Evolutionary conservation across 2,797 vertebrate species (phyloP).

Genomic region (Peromyscus attwateri): DNA sequence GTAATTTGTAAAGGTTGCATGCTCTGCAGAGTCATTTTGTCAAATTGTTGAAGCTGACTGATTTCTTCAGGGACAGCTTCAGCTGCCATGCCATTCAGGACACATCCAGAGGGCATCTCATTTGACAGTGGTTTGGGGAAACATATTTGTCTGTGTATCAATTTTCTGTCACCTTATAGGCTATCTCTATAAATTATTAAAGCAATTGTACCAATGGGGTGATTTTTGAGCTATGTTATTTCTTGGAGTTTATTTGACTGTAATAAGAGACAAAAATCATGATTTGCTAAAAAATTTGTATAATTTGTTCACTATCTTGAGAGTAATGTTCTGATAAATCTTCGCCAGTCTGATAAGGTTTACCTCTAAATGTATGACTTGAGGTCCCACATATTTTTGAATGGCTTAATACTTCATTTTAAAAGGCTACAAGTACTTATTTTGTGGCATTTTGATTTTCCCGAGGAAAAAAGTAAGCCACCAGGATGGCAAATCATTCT

Average conservation of each 20-base stretch:
- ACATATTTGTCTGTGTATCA: slow-evolving; percentile 82
- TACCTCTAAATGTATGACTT: neutral
- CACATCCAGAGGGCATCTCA: slow-evolving; percentile 75
- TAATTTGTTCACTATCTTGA: neutral
- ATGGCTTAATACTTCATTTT: neutral
- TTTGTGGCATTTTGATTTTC: slow-evolving; percentile 42
- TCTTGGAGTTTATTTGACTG: slow-evolving; percentile 75
- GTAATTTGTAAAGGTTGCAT: slow-evolving; percentile 76
- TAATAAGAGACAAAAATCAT: slow-evolving; percentile 68
- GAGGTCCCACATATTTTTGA: neutral
- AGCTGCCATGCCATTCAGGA: slow-evolving; percentile 70
- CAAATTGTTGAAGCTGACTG: slow-evolving; percentile 79
- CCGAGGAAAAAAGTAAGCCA: neutral
- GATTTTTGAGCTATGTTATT: slow-evolving; percentile 78
- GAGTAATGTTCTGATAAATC: slow-evolving; percentile 36
- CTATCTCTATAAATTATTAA: slow-evolving; percentile 83
- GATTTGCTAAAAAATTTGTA: slow-evolving; percentile 57
- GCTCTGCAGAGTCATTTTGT: slow-evolving; percentile 78
- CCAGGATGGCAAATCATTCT: neutral
- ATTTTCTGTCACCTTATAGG: slow-evolving; percentile 82
- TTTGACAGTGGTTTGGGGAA: slow-evolving; percentile 79
- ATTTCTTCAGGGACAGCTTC: slow-evolving; percentile 81
- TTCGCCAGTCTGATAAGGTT: neutral
- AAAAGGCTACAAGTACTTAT: neutral
- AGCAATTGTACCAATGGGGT: slow-evolving; percentile 77